A percentile compares a stretch with the other conserved stretches of the same genome.
phyloP scores from a whole-genome alignment of 2,113 vertebrate genomes.

The Cryptoleucopteryx plumbea region DNA sequence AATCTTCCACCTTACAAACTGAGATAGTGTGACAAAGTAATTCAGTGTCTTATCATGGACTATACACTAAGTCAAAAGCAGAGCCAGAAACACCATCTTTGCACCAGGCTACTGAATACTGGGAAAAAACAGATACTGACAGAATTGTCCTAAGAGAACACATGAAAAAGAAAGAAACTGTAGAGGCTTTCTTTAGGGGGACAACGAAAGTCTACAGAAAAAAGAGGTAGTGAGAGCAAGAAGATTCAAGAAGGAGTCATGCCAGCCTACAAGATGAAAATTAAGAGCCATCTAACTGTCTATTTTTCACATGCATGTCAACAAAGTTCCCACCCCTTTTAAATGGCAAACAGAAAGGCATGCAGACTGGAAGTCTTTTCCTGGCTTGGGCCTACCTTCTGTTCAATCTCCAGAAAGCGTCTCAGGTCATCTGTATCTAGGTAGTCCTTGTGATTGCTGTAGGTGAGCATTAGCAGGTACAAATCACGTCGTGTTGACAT shows the following conservation, averaged over 20 bases:
- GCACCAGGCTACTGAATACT: background rate
- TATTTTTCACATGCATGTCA: background rate
- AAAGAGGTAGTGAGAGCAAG: background rate
- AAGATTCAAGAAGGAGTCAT: background rate
- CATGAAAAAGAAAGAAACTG: background rate
- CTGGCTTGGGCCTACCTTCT: conserved; percentile 80
- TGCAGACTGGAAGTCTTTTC: background rate
- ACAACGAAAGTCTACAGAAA: background rate
- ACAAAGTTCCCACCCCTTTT: rapidly evolving
- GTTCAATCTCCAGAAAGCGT: conserved; percentile 88
- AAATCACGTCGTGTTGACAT: conserved; percentile 95
- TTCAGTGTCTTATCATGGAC: background rate
- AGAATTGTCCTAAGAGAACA: background rate
- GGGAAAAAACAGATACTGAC: background rate
- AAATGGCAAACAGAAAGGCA: background rate
- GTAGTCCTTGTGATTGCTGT: conserved; percentile 96
- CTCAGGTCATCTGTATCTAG: conserved; percentile 80
- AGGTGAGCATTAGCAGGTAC: conserved; percentile 95
- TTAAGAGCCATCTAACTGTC: background rate
- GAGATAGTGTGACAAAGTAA: background rate
- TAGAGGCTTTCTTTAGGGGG: background rate
- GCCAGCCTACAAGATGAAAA: background rate
- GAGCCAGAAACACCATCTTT: background rate
- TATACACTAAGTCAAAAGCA: background rate
- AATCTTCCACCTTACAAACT: background rate